Conservation (phyloP, 2,888 invertebrate species). For the Mimas tiliae region DNA sequence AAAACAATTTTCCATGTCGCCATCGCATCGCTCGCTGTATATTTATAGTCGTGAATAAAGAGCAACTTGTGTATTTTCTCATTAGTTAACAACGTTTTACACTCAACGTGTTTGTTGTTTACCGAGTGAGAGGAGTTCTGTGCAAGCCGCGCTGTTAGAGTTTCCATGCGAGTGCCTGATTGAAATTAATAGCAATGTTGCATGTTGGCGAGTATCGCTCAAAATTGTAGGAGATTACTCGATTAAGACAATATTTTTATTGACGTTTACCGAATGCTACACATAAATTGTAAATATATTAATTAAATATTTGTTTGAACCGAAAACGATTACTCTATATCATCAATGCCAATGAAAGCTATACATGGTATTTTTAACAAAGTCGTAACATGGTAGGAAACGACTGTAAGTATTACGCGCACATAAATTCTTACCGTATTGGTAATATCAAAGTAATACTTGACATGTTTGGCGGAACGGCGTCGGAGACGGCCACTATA, state of each 20-base stretch:
- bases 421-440: background rate
- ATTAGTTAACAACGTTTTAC: conserved; percentile 28
- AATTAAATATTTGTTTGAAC: no score
- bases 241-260: background rate
- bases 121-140: background rate
- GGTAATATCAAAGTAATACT: background rate
- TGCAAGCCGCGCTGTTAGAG: conserved; percentile 11
- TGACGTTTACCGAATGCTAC: no score
- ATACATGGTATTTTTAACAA: no score
- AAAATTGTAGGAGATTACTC: background rate
- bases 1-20: conserved; percentile 1
- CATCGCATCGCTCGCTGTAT: background rate
- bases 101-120: conserved; percentile 23
- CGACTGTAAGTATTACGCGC: background rate
- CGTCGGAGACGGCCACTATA: background rate
- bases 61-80: conserved; percentile 30
- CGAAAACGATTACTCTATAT: no score
- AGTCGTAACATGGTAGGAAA: background rate
- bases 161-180: conserved; percentile 18
- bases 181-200: conserved; percentile 22
- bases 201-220: background rate
- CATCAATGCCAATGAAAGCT: no score
- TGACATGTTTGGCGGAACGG: background rate
- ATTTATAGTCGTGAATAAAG: conserved; percentile 31
- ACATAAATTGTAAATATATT: no score